Percentiles rank a stretch among this genome's conserved stretches.
Evolutionary conservation across 2,797 vertebrate genomes (phyloP).

Genomic region (Trachops cirrhosus): DNA sequence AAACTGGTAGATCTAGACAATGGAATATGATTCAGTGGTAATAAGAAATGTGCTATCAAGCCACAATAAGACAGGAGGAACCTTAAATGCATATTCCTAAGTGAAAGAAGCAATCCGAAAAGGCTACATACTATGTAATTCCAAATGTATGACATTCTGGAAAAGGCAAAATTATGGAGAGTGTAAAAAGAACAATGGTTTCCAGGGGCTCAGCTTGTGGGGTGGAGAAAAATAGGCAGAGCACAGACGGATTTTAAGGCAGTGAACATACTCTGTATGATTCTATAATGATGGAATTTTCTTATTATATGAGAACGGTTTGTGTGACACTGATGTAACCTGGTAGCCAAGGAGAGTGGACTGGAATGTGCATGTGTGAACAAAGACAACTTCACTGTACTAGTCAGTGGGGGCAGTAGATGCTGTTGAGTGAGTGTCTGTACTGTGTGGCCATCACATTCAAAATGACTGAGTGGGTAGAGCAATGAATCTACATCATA

Average conservation of each 20-base stretch:
- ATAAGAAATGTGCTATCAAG: neutral
- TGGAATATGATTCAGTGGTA: neutral
- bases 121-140: neutral
- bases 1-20: neutral
- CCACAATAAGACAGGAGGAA: neutral
- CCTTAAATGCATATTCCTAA: neutral
- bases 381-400: neutral
- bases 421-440: neutral
- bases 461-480: neutral
- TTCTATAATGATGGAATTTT: neutral
- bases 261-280: neutral
- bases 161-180: neutral
- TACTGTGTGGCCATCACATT: neutral
- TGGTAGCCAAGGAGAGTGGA: neutral
- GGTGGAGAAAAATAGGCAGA: neutral
- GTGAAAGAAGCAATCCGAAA: neutral
- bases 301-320: neutral
- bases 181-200: neutral
- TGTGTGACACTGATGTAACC: neutral
- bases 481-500: neutral
- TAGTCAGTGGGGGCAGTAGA: neutral
- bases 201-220: rapidly evolving
- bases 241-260: neutral
- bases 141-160: neutral
- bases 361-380: neutral